Conservation (phyloP, 1,140 invertebrate species). For the Aradophagus sp. region DNA sequence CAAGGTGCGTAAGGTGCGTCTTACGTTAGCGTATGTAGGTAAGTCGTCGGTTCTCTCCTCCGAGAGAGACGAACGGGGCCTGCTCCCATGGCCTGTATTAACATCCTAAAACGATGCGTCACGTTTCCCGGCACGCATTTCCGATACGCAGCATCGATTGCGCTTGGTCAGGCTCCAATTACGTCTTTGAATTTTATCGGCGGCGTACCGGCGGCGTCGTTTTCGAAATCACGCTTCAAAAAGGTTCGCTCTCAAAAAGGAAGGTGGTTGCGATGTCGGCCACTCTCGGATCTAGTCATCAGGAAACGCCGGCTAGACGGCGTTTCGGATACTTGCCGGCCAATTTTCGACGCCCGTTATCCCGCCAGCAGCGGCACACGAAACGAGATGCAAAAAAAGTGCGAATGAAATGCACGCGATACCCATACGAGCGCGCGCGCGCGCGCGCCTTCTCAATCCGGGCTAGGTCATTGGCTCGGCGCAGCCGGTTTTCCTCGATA, state of each 20-base stretch:
- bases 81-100: constrained; percentile 65
- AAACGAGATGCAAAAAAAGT: constrained; percentile 10
- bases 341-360: constrained; percentile 17
- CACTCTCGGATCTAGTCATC: constrained; percentile 4
- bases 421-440: constrained; percentile 26
- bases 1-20: constrained; percentile 65
- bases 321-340: neutral
- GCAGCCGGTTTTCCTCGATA: constrained; percentile 51
- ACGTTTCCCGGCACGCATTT: constrained; percentile 36
- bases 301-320: constrained; percentile 6
- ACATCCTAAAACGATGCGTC: constrained; percentile 55
- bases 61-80: constrained; percentile 53
- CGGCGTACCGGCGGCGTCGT: constrained; percentile 3
- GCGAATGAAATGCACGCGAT: constrained; percentile 23
- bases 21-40: constrained; percentile 65
- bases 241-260: constrained; percentile 17
- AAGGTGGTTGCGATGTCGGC: constrained; percentile 8
- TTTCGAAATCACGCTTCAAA: constrained; percentile 28
- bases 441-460: constrained; percentile 40
- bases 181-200: constrained; percentile 21
- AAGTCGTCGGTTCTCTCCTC: constrained; percentile 54
- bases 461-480: constrained; percentile 53
- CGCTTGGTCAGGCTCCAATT: constrained; percentile 45
- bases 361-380: constrained; percentile 4
- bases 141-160: constrained; percentile 41